These are phyloP conservation scores for Mycetomoellerius zeteki DNA, from an alignment of 1,140 invertebrate genomes.

Conservation along the genomic window DNA sequence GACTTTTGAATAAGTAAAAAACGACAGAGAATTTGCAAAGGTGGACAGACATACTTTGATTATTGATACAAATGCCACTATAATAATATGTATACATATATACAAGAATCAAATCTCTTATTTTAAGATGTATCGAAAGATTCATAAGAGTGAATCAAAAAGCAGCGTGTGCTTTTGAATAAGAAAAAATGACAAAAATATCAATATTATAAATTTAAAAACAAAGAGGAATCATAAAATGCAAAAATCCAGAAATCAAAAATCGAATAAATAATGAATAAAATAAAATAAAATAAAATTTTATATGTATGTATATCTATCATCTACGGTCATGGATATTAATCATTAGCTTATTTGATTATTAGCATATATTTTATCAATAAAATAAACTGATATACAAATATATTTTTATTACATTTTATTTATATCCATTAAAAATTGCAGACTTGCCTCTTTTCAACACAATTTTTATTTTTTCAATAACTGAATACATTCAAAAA, in stretches of 20 bases:
- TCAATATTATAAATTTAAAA: not conserved
- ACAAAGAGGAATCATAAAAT: not conserved
- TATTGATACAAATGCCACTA: constrained; percentile 24
- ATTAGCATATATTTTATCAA: too few relatives aligned
- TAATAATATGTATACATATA: not conserved
- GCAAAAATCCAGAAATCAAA: not conserved
- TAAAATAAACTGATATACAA: too few relatives aligned
- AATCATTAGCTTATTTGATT: too few relatives aligned
- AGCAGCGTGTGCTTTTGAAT: not conserved
- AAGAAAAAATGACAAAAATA: not conserved
- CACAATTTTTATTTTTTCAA: too few relatives aligned
- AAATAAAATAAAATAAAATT: too few relatives aligned
- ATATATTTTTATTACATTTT: too few relatives aligned
- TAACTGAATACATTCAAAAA: too few relatives aligned
- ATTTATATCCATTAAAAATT: too few relatives aligned
- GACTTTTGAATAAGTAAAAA: constrained; percentile 45
- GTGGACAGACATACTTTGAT: not conserved
- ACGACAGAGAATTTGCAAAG: not conserved
- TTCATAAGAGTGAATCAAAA: not conserved
- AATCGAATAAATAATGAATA: too few relatives aligned
- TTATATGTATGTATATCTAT: too few relatives aligned
- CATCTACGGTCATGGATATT: too few relatives aligned
- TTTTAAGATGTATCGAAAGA: not conserved
- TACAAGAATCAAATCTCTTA: not conserved
- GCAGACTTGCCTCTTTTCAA: too few relatives aligned